phyloP scores from a whole-genome alignment of 2,888 invertebrate species.

The Macropis europaea region DNA sequence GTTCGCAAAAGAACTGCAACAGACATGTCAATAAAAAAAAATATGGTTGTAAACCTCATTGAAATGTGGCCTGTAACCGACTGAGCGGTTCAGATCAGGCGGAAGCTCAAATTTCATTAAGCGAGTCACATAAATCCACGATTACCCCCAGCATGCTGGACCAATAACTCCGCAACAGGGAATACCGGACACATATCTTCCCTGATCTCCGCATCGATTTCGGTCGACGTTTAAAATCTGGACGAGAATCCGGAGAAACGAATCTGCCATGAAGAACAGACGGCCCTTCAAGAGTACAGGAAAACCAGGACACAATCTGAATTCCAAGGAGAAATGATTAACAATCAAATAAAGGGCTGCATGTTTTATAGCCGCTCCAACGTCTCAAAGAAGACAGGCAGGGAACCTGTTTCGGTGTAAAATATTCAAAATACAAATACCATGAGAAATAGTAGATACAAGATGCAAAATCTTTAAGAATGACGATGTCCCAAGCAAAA shows the following conservation, averaged over 20 bases:
- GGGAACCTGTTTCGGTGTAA: no score
- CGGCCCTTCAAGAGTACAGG: background rate
- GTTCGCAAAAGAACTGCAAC: background rate
- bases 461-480: no score
- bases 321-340: conserved; percentile 16
- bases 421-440: no score
- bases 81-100: background rate
- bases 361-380: conserved; percentile 5
- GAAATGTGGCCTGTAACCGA: background rate
- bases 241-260: conserved; percentile 4
- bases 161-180: conserved; percentile 37
- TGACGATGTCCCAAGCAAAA: no score
- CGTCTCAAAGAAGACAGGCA: background rate
- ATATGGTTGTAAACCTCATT: background rate
- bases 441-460: no score
- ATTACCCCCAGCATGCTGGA: conserved; percentile 20
- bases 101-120: conserved; percentile 42
- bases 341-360: conserved; percentile 8
- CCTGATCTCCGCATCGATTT: conserved; percentile 36
- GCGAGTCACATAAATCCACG: conserved; percentile 36
- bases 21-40: background rate
- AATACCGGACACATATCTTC: conserved; percentile 27
- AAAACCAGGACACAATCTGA: background rate
- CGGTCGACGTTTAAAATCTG: conserved; percentile 5
- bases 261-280: background rate